Conservation (phyloP, 2,888 invertebrate species). For the Idaea straminata region DNA sequence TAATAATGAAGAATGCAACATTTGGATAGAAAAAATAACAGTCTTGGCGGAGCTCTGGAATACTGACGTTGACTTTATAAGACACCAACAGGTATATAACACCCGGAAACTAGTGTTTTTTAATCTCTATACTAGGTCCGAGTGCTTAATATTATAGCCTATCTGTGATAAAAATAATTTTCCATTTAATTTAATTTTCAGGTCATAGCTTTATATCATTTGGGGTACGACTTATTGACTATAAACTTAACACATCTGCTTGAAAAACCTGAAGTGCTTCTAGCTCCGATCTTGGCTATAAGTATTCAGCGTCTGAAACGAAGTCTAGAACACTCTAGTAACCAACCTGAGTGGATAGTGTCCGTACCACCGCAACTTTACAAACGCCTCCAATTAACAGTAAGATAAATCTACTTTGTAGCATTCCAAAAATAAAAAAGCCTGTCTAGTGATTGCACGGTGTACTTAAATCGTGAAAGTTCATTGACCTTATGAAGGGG, state of each 20-base stretch:
- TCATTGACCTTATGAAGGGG: too few relatives aligned
- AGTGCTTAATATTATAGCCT: too few relatives aligned
- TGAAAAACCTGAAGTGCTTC: conserved; percentile 84
- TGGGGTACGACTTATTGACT: conserved; percentile 82
- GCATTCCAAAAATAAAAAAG: neutral
- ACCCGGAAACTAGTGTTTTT: neutral
- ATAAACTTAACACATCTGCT: conserved; percentile 83
- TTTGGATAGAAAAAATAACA: conserved; percentile 87
- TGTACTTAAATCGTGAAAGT: too few relatives aligned
- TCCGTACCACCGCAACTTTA: conserved; percentile 88
- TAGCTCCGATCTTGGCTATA: conserved; percentile 86
- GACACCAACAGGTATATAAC: conserved; percentile 85
- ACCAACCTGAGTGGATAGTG: conserved; percentile 84
- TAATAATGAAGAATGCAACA: conserved; percentile 58
- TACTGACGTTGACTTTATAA: conserved; percentile 85
- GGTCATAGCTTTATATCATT: conserved; percentile 81
- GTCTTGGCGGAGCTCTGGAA: conserved; percentile 88
- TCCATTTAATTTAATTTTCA: conserved; percentile 35
- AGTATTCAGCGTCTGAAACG: conserved; percentile 90
- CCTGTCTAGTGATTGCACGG: too few relatives aligned
- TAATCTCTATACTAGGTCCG: neutral
- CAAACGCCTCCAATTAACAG: conserved; percentile 86
- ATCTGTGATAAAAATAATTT: neutral
- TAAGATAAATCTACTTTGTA: conserved; percentile 42
- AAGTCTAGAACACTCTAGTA: conserved; percentile 79